Evolutionary conservation across 2,113 vertebrate species (phyloP).

Genomic region (Meles meles): DNA sequence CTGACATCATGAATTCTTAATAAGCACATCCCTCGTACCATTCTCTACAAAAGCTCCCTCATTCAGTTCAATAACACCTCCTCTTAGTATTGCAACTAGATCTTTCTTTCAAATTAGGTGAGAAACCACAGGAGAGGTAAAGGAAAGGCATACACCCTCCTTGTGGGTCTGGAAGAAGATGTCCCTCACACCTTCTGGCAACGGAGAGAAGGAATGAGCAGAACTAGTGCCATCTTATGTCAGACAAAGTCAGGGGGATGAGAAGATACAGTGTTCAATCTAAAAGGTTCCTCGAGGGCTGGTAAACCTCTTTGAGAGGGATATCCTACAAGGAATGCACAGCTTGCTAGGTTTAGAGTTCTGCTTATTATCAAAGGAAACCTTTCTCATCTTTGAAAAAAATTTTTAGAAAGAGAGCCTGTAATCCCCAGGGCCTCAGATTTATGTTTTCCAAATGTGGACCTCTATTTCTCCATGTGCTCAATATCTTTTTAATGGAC

Average conservation of each 20-base stretch:
- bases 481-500: constrained; percentile 72
- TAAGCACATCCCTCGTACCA: not conserved
- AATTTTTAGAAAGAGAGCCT: constrained; percentile 63
- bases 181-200: not conserved
- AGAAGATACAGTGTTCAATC: not conserved
- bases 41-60: not conserved
- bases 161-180: not conserved
- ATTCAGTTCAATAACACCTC: not conserved
- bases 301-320: constrained; percentile 61
- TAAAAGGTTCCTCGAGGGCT: constrained; percentile 39
- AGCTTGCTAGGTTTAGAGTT: constrained; percentile 68
- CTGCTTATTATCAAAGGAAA: constrained; percentile 77
- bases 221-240: not conserved
- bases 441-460: constrained; percentile 79
- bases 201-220: not conserved
- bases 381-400: constrained; percentile 70
- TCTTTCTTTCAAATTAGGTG: not conserved
- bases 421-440: constrained; percentile 65
- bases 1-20: not conserved
- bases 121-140: not conserved
- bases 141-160: not conserved
- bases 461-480: constrained; percentile 67
- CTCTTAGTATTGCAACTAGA: not conserved
- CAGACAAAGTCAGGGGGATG: not conserved
- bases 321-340: constrained; percentile 65